A percentile compares a stretch with the other conserved stretches of the same genome.
These are phyloP conservation scores for Eulithis testata DNA, from an alignment of 2,888 invertebrate species.

Conservation along the genomic window DNA sequence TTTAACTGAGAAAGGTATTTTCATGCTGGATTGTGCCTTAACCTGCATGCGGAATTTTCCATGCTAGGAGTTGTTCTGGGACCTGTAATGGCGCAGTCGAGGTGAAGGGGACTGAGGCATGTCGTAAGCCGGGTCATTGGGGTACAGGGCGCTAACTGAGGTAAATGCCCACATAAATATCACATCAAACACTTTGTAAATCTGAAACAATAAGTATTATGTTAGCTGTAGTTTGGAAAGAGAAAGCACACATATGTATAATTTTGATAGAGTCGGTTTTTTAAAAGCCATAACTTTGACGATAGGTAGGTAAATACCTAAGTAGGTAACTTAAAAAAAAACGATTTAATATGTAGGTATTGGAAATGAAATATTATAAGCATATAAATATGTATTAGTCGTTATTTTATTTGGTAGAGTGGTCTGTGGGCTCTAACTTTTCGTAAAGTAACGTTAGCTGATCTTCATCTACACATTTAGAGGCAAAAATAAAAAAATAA, in stretches of 20 bases:
- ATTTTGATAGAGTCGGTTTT: not conserved
- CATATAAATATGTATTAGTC: no score
- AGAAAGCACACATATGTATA: not conserved
- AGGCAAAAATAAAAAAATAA: not conserved
- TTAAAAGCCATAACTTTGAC: not conserved
- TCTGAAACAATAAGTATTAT: constrained; percentile 75
- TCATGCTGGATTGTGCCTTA: constrained; percentile 16
- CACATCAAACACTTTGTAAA: constrained; percentile 83
- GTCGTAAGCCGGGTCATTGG: constrained; percentile 88
- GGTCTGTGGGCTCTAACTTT: not conserved
- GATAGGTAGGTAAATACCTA: no score
- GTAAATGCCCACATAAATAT: constrained; percentile 76
- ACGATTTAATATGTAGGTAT: no score
- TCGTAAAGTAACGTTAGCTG: not conserved
- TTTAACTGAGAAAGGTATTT: constrained; percentile 1
- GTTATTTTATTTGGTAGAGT: not conserved
- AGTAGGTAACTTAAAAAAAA: no score
- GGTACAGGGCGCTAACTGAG: constrained; percentile 76
- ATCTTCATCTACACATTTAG: not conserved
- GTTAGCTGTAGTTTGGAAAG: constrained; percentile 30
- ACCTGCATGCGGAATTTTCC: constrained; percentile 43
- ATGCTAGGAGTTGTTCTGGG: constrained; percentile 73
- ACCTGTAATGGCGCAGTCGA: constrained; percentile 93
- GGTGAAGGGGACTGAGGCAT: constrained; percentile 88
- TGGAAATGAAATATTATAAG: no score